A percentile compares a stretch with the other conserved stretches of the same genome.
phyloP scores from a whole-genome alignment of 2,888 invertebrate species.

The Perizoma affinitatum region DNA sequence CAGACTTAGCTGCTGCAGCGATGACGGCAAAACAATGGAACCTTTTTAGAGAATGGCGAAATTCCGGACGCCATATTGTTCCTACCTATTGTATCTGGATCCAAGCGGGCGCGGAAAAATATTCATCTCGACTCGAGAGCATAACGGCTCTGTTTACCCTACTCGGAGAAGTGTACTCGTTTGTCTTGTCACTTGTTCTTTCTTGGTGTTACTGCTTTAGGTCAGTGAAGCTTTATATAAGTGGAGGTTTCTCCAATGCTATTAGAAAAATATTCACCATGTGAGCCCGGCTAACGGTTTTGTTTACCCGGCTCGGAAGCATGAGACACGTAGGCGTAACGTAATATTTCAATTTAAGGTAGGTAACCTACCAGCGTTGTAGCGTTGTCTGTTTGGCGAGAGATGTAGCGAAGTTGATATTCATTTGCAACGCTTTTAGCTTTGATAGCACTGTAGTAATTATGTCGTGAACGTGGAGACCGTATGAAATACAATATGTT shows the following conservation, averaged over 20 bases:
- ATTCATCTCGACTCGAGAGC: slow-evolving; percentile 48
- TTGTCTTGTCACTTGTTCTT: slow-evolving; percentile 26
- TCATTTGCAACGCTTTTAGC: too few species aligned
- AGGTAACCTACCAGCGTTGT: too few species aligned
- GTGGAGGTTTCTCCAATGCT: too few species aligned
- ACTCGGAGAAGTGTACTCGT: slow-evolving; percentile 6
- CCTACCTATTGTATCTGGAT: slow-evolving; percentile 47
- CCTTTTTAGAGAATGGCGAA: slow-evolving; percentile 49
- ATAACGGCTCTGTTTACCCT: slow-evolving; percentile 37
- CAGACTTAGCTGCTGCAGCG: slow-evolving; percentile 44
- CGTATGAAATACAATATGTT: too few species aligned
- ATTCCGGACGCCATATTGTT: slow-evolving; percentile 53
- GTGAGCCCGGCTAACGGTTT: too few species aligned
- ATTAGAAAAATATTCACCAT: too few species aligned
- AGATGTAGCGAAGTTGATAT: too few species aligned
- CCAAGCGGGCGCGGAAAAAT: slow-evolving; percentile 46
- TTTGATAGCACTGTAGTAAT: too few species aligned
- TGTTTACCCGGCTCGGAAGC: background rate
- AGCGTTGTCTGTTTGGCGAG: too few species aligned
- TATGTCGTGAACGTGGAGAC: too few species aligned
- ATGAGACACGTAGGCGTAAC: background rate
- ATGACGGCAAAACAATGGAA: slow-evolving; percentile 51
- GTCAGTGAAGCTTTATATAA: too few species aligned
- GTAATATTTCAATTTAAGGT: slow-evolving; percentile 1
- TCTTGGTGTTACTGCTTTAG: too few species aligned